Evolutionary conservation across 2,113 vertebrate species (phyloP).

Genomic region (Rhineura floridana): DNA sequence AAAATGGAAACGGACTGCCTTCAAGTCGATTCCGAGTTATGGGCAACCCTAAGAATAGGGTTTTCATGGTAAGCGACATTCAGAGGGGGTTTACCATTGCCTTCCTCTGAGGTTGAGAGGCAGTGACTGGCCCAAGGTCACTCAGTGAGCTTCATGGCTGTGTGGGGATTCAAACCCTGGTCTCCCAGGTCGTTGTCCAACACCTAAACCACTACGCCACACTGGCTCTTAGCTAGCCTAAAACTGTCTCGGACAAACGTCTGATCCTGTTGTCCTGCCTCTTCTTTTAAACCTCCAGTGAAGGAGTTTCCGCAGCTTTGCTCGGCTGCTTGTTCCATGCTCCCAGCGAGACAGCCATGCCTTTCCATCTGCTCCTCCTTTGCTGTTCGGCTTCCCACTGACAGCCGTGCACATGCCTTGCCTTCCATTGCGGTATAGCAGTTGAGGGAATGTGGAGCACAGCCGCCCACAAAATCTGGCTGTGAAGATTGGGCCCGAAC

Average conservation of each 20-base stretch:
- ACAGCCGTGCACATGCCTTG: background rate
- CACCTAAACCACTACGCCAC: too few relatives aligned
- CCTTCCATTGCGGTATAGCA: background rate
- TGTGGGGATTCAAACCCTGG: too few relatives aligned
- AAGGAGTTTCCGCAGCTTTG: background rate
- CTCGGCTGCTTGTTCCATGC: background rate
- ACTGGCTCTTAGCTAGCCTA: background rate
- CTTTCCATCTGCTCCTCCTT: background rate
- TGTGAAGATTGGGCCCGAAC: background rate
- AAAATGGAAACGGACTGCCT: too few relatives aligned
- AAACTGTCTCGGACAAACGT: background rate
- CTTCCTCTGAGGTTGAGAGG: too few relatives aligned
- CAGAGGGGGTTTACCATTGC: too few relatives aligned
- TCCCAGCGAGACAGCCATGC: background rate
- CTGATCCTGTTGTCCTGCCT: constrained; percentile 4
- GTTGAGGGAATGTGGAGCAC: background rate
- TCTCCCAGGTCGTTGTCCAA: too few relatives aligned
- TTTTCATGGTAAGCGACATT: too few relatives aligned
- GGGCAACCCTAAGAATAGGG: too few relatives aligned
- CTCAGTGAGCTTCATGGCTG: too few relatives aligned
- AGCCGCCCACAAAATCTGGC: background rate
- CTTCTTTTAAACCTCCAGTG: background rate
- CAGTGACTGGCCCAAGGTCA: too few relatives aligned
- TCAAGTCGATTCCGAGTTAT: too few relatives aligned
- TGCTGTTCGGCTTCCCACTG: background rate